These are phyloP conservation scores for Unio pictorum DNA, from an alignment of 2,888 invertebrate species.

Conservation along the genomic window DNA sequence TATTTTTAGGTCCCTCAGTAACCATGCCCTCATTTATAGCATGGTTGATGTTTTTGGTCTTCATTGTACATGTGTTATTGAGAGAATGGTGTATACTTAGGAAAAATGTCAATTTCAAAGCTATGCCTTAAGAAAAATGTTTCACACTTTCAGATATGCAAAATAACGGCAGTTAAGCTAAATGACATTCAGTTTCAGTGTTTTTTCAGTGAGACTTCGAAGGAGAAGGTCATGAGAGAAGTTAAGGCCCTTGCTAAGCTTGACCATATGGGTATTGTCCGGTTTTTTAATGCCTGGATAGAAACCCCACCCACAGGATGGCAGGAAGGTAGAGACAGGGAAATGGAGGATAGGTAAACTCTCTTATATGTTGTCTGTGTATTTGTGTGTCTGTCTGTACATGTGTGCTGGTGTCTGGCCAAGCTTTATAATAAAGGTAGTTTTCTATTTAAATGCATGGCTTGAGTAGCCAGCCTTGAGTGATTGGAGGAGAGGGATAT, in stretches of 20 bases:
- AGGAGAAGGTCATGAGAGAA: conserved; percentile 92
- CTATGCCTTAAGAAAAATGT: too few relatives aligned
- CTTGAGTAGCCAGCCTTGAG: too few relatives aligned
- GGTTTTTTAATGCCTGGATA: conserved; percentile 96
- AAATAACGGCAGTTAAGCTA: not conserved
- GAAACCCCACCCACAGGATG: conserved; percentile 92
- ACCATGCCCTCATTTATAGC: too few relatives aligned
- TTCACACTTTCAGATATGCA: too few relatives aligned
- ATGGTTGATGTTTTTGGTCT: too few relatives aligned
- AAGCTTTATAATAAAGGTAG: not conserved
- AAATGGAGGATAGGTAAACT: conserved; percentile 41
- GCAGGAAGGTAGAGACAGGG: conserved; percentile 85
- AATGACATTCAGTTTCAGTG: conserved; percentile 2
- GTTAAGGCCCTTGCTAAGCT: conserved; percentile 94
- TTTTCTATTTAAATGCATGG: too few relatives aligned
- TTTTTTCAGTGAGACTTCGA: conserved; percentile 80
- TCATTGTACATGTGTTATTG: too few relatives aligned
- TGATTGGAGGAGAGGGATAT: too few relatives aligned
- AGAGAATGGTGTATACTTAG: too few relatives aligned
- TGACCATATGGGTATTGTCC: conserved; percentile 95
- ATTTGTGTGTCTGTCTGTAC: conserved; percentile 1
- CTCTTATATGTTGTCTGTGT: not conserved
- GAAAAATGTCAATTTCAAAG: too few relatives aligned
- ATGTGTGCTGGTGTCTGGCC: not conserved
- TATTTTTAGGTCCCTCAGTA: too few relatives aligned